A percentile compares a stretch with the other conserved stretches of the same genome.
phyloP scores from a whole-genome alignment of 2,797 vertebrate genomes.

The Heliangelus exortis region DNA sequence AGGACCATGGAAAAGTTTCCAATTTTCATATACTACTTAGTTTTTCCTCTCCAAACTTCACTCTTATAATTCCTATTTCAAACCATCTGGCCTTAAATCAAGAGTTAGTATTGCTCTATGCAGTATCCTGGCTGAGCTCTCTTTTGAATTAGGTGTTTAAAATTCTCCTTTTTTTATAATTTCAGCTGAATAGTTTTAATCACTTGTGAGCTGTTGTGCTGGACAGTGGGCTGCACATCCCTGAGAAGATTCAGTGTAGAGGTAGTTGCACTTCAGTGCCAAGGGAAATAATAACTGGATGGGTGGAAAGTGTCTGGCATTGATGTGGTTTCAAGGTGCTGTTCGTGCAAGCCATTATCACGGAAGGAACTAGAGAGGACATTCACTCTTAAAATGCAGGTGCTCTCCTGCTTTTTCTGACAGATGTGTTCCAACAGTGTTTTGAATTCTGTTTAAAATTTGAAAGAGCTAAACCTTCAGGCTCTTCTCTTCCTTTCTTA shows the following conservation, averaged over 20 bases:
- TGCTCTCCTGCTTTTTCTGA: slow-evolving; percentile 72
- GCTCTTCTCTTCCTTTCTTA: slow-evolving; percentile 78
- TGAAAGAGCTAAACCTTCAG: slow-evolving; percentile 79
- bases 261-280: slow-evolving; percentile 24
- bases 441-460: slow-evolving; percentile 81
- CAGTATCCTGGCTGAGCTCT: background rate
- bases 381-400: slow-evolving; percentile 76
- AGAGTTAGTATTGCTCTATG: background rate
- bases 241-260: slow-evolving; percentile 49
- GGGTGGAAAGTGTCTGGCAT: slow-evolving; percentile 52
- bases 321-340: slow-evolving; percentile 79
- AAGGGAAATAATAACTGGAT: slow-evolving; percentile 60
- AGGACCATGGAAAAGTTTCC: background rate
- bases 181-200: slow-evolving; percentile 36
- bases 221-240: background rate
- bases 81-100: background rate
- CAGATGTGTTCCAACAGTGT: slow-evolving; percentile 76
- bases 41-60: background rate
- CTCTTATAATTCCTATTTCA: background rate
- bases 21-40: background rate
- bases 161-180: slow-evolving; percentile 21
- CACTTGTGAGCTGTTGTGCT: background rate
- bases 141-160: background rate
- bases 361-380: slow-evolving; percentile 66
- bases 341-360: slow-evolving; percentile 76